phyloP scores from a whole-genome alignment of 1,140 invertebrate species.

The Brachionus rubens region DNA sequence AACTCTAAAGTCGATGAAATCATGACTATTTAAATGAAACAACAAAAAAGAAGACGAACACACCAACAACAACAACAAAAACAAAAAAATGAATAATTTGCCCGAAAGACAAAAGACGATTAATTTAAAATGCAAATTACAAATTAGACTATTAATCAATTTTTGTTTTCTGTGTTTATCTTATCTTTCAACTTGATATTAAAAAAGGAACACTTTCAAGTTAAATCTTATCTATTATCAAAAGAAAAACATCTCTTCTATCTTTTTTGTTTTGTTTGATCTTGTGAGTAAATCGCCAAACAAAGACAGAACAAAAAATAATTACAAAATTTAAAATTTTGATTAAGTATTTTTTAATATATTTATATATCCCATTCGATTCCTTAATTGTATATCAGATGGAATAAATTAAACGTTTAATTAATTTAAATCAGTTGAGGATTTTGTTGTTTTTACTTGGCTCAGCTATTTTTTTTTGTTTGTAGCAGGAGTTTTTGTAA shows the following conservation, averaged over 20 bases:
- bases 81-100: too few species aligned
- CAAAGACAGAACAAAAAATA: too few species aligned
- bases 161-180: constrained; percentile 1
- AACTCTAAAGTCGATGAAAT: too few species aligned
- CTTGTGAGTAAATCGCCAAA: too few species aligned
- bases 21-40: too few species aligned
- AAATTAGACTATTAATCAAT: constrained; percentile 23
- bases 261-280: too few species aligned
- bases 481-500: neutral
- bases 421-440: constrained; percentile 38
- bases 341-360: constrained; percentile 13
- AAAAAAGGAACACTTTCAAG: neutral
- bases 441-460: neutral
- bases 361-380: neutral
- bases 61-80: too few species aligned
- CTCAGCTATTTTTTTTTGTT: neutral
- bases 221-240: neutral
- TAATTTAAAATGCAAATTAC: constrained; percentile 42
- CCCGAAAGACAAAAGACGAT: constrained; percentile 32
- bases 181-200: neutral
- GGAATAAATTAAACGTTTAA: constrained; percentile 38
- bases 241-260: neutral
- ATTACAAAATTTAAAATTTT: neutral
- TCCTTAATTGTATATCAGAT: constrained; percentile 31
- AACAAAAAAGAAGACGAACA: too few species aligned